Percentiles rank a stretch among this genome's conserved stretches.
Conservation (phyloP, 2,113 vertebrate species). For the Pterophyllum scalare region DNA sequence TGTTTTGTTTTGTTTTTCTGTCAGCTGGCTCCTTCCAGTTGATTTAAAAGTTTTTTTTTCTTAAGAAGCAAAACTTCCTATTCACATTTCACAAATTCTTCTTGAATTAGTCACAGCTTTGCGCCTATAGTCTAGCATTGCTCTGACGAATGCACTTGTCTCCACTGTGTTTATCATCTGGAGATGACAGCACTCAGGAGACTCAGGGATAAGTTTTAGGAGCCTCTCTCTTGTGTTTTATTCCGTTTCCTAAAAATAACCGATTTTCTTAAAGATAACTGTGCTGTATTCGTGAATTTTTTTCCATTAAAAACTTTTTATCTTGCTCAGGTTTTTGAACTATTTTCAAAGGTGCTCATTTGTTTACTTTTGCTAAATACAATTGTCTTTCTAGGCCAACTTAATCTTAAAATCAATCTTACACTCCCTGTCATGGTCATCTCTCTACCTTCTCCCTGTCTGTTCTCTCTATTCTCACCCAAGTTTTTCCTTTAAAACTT, state of each 20-base stretch:
- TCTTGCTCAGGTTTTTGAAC: background rate
- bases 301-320: background rate
- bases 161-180: conserved; percentile 34
- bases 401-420: background rate
- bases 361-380: background rate
- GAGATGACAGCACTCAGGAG: conserved; percentile 3
- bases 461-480: background rate
- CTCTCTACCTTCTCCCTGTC: background rate
- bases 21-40: background rate
- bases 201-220: background rate
- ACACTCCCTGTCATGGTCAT: background rate
- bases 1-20: rapidly evolving
- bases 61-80: background rate
- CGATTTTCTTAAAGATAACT: background rate
- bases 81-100: background rate
- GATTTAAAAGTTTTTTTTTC: background rate
- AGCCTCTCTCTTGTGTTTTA: background rate
- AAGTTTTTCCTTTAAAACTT: conserved; percentile 35
- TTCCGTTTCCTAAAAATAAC: background rate
- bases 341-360: background rate
- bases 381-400: background rate
- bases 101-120: conserved; percentile 14
- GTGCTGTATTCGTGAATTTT: background rate
- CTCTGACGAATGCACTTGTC: conserved; percentile 1
- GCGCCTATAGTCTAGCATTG: background rate